Conservation (phyloP, 2,797 vertebrate genomes). For the Oophaga sylvatica region DNA sequence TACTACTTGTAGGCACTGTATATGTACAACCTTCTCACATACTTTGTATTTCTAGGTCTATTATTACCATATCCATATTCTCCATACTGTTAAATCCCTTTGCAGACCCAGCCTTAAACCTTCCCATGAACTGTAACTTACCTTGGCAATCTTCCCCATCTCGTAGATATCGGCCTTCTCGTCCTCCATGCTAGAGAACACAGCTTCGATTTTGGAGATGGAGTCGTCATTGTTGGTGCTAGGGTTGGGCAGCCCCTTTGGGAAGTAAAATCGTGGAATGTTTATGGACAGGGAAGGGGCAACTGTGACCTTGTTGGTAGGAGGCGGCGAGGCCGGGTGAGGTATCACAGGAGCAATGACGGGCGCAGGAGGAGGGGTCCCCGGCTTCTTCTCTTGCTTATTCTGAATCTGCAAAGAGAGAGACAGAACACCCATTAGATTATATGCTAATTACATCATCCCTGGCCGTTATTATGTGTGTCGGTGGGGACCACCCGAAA, state of each 20-base stretch:
- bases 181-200: constrained; percentile 90
- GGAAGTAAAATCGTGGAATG: constrained; percentile 99
- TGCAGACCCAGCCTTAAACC: background rate
- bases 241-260: constrained; percentile 88
- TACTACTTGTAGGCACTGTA: no score
- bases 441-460: background rate
- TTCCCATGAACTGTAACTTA: constrained; percentile 66
- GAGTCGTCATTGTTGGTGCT: constrained; percentile 83
- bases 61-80: no score
- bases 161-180: constrained; percentile 92
- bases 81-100: no score
- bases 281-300: constrained; percentile 84
- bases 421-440: background rate
- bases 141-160: constrained; percentile 97
- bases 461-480: no score
- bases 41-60: no score
- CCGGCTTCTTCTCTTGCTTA: constrained; percentile 92
- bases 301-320: constrained; percentile 76
- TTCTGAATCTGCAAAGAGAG: constrained; percentile 82
- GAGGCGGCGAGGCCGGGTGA: constrained; percentile 72
- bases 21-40: no score
- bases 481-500: no score
- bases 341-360: constrained; percentile 71
- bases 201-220: constrained; percentile 83
- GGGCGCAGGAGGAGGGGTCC: constrained; percentile 79